These are phyloP conservation scores for Platyscapa corneri DNA, from an alignment of 1,140 invertebrate genomes.

Conservation along the genomic window DNA sequence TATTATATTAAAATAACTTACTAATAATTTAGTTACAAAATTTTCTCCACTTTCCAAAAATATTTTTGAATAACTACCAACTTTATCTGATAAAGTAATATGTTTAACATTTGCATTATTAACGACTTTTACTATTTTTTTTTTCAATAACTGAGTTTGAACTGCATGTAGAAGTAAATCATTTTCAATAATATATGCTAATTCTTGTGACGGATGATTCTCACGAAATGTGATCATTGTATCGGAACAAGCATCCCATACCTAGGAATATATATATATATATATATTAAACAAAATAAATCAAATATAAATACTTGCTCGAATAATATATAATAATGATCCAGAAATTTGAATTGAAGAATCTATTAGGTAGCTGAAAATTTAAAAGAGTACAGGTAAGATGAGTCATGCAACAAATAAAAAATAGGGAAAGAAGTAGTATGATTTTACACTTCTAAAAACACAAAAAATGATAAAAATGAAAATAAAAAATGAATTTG, in stretches of 20 bases:
- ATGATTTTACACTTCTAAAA: too few species aligned
- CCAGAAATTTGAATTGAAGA: too few species aligned
- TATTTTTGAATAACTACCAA: conserved; percentile 56
- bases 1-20: conserved; percentile 55
- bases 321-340: too few species aligned
- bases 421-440: too few species aligned
- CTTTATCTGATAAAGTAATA: conserved; percentile 56
- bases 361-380: too few species aligned
- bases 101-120: conserved; percentile 68
- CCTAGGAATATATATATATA: conserved; percentile 74
- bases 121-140: conserved; percentile 66
- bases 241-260: conserved; percentile 94
- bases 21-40: conserved; percentile 67
- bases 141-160: conserved; percentile 73
- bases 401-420: too few species aligned
- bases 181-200: conserved; percentile 97
- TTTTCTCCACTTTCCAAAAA: conserved; percentile 63
- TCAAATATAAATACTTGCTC: conserved; percentile 56
- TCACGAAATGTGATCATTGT: conserved; percentile 90
- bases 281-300: too few species aligned
- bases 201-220: conserved; percentile 78
- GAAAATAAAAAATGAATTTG: too few species aligned
- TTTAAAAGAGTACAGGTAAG: too few species aligned
- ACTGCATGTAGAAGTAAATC: conserved; percentile 87
- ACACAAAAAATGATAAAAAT: too few species aligned